Conservation (phyloP, 2,888 invertebrate genomes). For the Phytoseiulus persimilis region DNA sequence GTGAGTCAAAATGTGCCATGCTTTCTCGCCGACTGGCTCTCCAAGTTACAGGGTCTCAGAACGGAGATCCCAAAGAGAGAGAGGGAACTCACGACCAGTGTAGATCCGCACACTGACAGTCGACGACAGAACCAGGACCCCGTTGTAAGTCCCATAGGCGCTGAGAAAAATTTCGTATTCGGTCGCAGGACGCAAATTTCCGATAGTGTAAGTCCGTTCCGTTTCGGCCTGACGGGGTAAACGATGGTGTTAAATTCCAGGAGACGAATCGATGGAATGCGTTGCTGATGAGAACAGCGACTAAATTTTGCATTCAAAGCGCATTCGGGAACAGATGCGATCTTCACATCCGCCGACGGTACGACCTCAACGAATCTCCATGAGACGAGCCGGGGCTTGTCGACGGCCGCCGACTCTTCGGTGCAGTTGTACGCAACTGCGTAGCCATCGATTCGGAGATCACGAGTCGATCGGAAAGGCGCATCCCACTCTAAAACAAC, state of each 20-base stretch:
- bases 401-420: background rate
- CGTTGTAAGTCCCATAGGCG: background rate
- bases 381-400: background rate
- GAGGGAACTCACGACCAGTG: background rate
- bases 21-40: too few species aligned
- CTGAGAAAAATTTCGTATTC: background rate
- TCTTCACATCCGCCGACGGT: too few species aligned
- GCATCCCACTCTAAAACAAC: background rate
- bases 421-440: background rate
- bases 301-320: too few species aligned
- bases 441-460: background rate
- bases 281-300: too few species aligned
- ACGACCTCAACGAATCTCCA: background rate
- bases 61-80: too few species aligned
- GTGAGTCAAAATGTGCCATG: too few species aligned
- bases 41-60: too few species aligned
- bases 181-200: background rate
- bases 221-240: background rate
- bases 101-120: background rate
- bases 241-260: too few species aligned
- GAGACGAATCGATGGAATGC: too few species aligned
- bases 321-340: too few species aligned
- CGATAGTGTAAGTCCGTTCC: background rate
- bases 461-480: background rate
- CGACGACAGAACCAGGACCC: background rate